phyloP scores from a whole-genome alignment of 2,113 vertebrate species.

The Peromyscus californicus region DNA sequence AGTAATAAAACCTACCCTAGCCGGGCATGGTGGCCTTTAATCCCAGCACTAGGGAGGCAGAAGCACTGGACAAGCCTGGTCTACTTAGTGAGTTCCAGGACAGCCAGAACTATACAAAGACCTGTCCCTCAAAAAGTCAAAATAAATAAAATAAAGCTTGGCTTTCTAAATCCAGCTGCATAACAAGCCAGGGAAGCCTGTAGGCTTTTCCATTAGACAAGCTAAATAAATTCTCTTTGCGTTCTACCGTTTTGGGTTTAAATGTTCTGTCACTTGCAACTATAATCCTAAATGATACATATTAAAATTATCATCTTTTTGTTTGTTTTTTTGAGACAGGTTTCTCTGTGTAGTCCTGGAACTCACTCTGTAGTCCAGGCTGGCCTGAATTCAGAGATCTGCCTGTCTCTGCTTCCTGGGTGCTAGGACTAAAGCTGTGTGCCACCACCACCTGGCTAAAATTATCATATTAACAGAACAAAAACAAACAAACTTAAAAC shows the following conservation, averaged over 20 bases:
- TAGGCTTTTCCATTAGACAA: neutral
- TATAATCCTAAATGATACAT: neutral
- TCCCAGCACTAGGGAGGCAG: neutral
- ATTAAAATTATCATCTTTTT: neutral
- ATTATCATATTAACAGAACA: constrained; percentile 17
- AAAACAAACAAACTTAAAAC: constrained; percentile 33
- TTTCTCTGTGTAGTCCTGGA: neutral
- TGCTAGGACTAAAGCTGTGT: neutral
- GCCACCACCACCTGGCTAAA: neutral
- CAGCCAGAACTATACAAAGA: neutral
- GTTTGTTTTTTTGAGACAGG: neutral
- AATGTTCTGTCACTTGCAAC: constrained; percentile 35
- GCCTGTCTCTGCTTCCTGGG: neutral
- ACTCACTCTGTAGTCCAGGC: neutral
- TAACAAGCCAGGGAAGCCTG: neutral
- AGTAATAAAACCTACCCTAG: neutral
- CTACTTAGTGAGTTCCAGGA: neutral
- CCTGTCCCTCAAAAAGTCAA: neutral
- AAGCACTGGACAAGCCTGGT: too few relatives aligned
- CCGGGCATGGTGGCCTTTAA: neutral
- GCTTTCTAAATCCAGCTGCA: constrained; percentile 19
- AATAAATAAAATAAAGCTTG: neutral
- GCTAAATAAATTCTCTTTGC: constrained; percentile 39
- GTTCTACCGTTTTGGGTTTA: neutral
- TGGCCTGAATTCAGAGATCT: neutral